Base-by-base conservation (phyloP, 2,113 vertebrate genomes). In the Crotalus horridus region DNA sequence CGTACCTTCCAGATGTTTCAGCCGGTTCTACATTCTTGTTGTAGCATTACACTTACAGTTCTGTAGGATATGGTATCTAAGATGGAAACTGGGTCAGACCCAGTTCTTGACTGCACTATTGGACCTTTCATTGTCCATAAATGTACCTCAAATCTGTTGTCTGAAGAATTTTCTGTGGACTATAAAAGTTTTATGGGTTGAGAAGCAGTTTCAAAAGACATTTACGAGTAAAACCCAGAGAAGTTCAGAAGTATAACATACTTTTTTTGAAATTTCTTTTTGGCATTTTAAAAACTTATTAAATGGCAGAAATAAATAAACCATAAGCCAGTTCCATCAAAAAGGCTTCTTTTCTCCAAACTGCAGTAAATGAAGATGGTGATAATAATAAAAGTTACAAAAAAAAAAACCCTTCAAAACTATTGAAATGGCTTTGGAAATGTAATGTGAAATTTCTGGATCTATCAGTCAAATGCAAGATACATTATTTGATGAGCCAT, bases 381-480 rank as follows among this genome's bases (percentile, higher is more conserved):
- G 2, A 81, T 54, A 43, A 94, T 91, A 86, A 92, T 51, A 3
- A 89, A 88, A 92, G 4, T 8, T 88, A 21, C 51, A 12, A 54
- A 54, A 54, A n/a, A 29, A 51, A 0, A 39, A 39, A 39, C 1
- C 21, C 20, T 91, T n/a, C 46, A 64, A 91, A 13, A 58, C 90
- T 33, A 94, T 96, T 93, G 58, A 51, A 93, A 86, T 69, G 58
- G 39, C 39, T 90, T 87, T 15, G 85, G 21, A 94, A 89, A 3
- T 87, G 39, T 10, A 55, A 74, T 91, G n/a, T 58, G 29, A 92
- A 46, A 20, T 94, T 92, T 51, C 26, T 64, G 85, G 59, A 26
- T 23, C 93, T 91, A 69, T 12, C 58, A 94, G 93, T 94, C 94
- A 88, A 95, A 92, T 93, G 61, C 39, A 90, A 51, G 95, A 96